These are phyloP conservation scores for Aviceda subcristata DNA, from an alignment of 2,113 vertebrate species.

Conservation along the genomic window DNA sequence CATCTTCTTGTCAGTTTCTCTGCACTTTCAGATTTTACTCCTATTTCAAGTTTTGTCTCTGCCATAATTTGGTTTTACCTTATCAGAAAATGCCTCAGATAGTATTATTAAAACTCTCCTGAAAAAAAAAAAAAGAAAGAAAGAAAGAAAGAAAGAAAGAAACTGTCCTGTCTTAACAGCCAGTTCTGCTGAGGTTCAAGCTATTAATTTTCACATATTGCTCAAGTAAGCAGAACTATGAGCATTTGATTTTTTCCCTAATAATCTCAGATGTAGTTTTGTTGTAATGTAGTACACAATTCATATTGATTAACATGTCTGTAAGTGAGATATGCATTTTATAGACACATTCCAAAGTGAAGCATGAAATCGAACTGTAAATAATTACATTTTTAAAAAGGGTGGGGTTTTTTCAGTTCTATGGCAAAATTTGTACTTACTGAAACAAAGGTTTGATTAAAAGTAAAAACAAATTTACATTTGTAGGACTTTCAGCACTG, in stretches of 20 bases:
- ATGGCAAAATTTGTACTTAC: slow-evolving; percentile 48
- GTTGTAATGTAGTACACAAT: slow-evolving; percentile 74
- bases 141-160: not conserved
- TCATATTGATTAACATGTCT: slow-evolving; percentile 75
- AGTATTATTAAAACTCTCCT: not conserved
- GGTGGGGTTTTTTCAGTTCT: not conserved
- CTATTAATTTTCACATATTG: slow-evolving; percentile 73
- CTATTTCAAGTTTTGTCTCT: not conserved
- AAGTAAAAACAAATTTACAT: slow-evolving; percentile 75
- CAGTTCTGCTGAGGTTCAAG: slow-evolving; percentile 33
- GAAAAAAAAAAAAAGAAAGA: not conserved
- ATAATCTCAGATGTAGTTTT: slow-evolving; percentile 71
- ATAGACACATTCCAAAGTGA: slow-evolving; percentile 69
- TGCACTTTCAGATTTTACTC: slow-evolving; percentile 1
- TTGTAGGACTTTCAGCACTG: slow-evolving; percentile 61
- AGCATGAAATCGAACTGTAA: slow-evolving; percentile 70
- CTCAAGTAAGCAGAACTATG: slow-evolving; percentile 76
- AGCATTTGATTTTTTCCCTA: slow-evolving; percentile 69
- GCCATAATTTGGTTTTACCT: slow-evolving; percentile 22
- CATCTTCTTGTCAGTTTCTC: not conserved
- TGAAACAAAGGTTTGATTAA: slow-evolving; percentile 72
- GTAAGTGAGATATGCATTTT: slow-evolving; percentile 65
- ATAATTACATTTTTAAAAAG: slow-evolving; percentile 64
- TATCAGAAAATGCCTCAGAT: not conserved
- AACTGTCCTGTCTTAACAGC: not conserved